These are phyloP conservation scores for Agrypnus murinus DNA, from an alignment of 2,888 invertebrate species.

Conservation along the genomic window DNA sequence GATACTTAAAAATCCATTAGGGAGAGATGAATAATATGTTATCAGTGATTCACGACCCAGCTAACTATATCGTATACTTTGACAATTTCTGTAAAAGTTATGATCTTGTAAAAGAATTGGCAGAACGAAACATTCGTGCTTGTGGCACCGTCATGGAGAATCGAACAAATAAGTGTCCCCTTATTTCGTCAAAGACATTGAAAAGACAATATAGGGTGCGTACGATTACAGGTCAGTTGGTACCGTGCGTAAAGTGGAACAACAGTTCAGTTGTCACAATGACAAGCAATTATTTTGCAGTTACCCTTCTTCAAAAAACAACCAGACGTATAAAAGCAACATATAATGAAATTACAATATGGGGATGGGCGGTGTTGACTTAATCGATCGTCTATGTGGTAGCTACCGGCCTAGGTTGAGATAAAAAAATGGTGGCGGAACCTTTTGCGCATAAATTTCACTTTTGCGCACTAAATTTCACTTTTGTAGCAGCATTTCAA, in stretches of 20 bases:
- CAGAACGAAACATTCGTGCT: background rate
- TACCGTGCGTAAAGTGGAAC: background rate
- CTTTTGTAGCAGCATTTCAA: background rate
- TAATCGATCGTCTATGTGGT: background rate
- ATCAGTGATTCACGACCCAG: background rate
- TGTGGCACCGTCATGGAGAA: background rate
- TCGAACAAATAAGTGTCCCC: background rate
- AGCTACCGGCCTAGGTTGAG: background rate
- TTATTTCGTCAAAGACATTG: no score
- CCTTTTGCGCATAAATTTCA: no score
- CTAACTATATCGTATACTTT: background rate
- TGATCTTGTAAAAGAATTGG: background rate
- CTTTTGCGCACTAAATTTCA: background rate
- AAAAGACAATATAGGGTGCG: no score
- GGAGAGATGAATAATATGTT: background rate
- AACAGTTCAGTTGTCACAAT: background rate
- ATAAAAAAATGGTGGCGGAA: background rate
- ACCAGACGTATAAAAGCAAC: conserved; percentile 8
- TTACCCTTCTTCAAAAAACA: background rate
- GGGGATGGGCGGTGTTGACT: conserved; percentile 3
- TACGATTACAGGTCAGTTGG: background rate
- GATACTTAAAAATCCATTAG: background rate
- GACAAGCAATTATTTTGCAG: conserved; percentile 7
- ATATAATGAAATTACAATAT: conserved; percentile 2
- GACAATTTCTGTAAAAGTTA: background rate